Evolutionary conservation across 2,888 invertebrate genomes (phyloP), one percentile per base, ranked within the genome.

Genomic region (Leptinotarsa haldemani): DNA sequence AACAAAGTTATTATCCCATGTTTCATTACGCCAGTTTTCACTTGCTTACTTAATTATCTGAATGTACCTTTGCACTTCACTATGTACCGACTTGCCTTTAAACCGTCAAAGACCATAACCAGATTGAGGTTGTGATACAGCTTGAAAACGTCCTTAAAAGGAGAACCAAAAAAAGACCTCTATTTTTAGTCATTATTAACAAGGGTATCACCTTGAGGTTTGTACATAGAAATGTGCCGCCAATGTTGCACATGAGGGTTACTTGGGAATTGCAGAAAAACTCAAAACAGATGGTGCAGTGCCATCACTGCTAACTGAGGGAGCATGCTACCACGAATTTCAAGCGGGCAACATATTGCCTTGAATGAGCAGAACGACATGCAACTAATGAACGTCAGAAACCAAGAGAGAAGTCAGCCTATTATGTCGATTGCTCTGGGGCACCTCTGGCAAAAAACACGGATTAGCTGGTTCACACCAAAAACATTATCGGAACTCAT

Each of bases 341-440:
- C 30, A 30, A 30, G 1, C 7, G 7, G 7, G 30, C 7, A 30
- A 53, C 25, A 0, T 40, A 61, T 9, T 72, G 67, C 18, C 13
- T 63, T 5, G 63, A 68, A 47, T 72, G 71, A 25, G 71, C 40
- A 13, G 61, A 61, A 20, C n/a, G 40, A 48, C 61, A 71, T 40
- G 2, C 13, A 3, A 66, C 64, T 16, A 40, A 16, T 18, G 61
- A 61, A 13, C 22, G 30, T 30, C 12, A 25, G 13, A 9, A 15
- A 12, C 13, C 15, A 1, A 15, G 7, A 3, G 4, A 16, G 12
- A 5, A 5, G 9, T 22, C 61, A 61, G 22, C 61, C 4, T 22
- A n/a, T 13, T 30, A 25, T n/a, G 25, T 20, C 2, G 30, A 63
- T 25, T 63, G 63, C 30, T 16, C 7, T 7, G 25, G 20, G n/a